Evolutionary conservation across 2,113 vertebrate genomes (phyloP).

Genomic region (Stigmatopora nigra): DNA sequence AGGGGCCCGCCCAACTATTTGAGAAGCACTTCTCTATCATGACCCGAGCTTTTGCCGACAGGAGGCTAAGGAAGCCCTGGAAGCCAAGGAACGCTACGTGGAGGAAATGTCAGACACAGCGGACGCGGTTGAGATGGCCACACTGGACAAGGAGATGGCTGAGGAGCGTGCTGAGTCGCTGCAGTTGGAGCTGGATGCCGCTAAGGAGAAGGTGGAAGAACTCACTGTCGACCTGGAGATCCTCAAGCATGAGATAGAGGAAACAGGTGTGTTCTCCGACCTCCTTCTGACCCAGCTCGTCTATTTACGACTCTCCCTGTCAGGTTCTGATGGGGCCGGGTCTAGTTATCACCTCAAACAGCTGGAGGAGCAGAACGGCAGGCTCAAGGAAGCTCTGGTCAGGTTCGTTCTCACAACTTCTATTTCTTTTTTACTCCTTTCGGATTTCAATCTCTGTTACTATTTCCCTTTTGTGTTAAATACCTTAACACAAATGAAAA

Average conservation of each 20-base stretch:
- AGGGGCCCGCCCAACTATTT: no score
- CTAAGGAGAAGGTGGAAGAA: constrained; percentile 89
- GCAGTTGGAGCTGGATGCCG: constrained; percentile 88
- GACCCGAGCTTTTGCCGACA: constrained; percentile 31
- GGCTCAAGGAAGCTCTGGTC: constrained; percentile 93
- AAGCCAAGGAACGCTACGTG: constrained; percentile 92
- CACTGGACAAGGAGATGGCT: constrained; percentile 97
- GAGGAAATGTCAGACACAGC: constrained; percentile 98
- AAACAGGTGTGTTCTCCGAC: constrained; percentile 76
- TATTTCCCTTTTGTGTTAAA: no score
- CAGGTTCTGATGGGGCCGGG: constrained; percentile 90
- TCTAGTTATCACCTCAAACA: constrained; percentile 97
- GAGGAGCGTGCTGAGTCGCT: constrained; percentile 93
- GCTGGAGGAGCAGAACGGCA: constrained; percentile 87
- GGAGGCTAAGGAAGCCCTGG: constrained; percentile 92
- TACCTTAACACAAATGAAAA: no score
- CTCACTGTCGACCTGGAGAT: constrained; percentile 96
- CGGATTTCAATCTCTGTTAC: no score
- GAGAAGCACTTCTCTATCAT: no score
- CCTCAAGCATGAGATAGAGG: constrained; percentile 95
- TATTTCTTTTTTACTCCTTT: no score
- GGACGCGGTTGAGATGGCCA: constrained; percentile 96
- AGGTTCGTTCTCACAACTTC: constrained; percentile 63
- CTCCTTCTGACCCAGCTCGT: no score
- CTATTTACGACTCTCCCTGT: background rate